These are phyloP conservation scores for Puntigrus tetrazona DNA, from an alignment of 2,113 vertebrate species.

Conservation along the genomic window DNA sequence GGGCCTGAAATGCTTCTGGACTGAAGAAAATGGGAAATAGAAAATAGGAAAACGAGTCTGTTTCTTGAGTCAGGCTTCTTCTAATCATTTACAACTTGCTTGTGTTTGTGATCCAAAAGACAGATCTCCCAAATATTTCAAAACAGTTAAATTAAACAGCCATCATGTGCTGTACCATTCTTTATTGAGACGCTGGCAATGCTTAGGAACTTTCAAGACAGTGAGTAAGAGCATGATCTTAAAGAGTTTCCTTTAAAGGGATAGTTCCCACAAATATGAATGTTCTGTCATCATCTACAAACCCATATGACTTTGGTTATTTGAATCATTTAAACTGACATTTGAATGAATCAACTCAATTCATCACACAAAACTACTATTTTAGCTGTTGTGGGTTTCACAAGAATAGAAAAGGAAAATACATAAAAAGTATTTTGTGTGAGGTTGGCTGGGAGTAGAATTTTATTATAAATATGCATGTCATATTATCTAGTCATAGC, in stretches of 20 bases:
- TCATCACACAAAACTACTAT: not conserved
- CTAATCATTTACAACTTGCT: constrained; percentile 69
- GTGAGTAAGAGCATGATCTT: constrained; percentile 6
- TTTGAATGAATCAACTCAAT: not conserved
- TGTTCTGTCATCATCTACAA: not conserved
- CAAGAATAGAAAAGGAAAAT: not conserved
- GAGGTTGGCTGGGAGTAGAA: too few species aligned
- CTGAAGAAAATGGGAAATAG: too few species aligned
- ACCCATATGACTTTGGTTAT: not conserved
- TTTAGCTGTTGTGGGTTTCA: not conserved
- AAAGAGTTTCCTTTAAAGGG: not conserved
- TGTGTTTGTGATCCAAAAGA: constrained; percentile 68
- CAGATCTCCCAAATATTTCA: constrained; percentile 71
- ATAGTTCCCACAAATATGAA: not conserved
- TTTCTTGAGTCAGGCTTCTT: constrained; percentile 18
- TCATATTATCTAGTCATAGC: not conserved
- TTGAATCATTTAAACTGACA: not conserved
- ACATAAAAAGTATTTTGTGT: not conserved
- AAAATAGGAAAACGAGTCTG: too few species aligned
- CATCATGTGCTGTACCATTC: constrained; percentile 43
- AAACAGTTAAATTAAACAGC: constrained; percentile 67
- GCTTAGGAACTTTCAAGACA: constrained; percentile 8
- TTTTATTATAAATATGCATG: not conserved
- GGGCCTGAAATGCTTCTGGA: too few species aligned
- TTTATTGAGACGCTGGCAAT: constrained; percentile 41